phyloP scores from a whole-genome alignment of 2,113 vertebrate species.

The Cyanoliseus patagonus region DNA sequence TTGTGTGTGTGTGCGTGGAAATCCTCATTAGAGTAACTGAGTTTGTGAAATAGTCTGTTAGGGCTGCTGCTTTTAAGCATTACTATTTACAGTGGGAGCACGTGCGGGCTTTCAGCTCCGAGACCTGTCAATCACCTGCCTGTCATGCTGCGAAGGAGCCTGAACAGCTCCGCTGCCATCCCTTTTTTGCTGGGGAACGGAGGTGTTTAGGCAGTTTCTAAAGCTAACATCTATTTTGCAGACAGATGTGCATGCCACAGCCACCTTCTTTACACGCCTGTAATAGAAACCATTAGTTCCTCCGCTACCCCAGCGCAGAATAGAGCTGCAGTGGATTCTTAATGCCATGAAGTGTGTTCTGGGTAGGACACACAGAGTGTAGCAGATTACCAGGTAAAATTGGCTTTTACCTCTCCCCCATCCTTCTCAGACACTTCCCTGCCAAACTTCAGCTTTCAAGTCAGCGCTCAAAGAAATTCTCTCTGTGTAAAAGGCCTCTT shows the following conservation, averaged over 20 bases:
- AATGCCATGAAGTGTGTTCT: conserved; percentile 64
- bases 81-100: conserved; percentile 67
- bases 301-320: conserved; percentile 29
- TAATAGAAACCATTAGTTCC: conserved; percentile 64
- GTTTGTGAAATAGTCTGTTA: background rate
- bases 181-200: background rate
- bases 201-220: conserved; percentile 51
- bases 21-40: conserved; percentile 66
- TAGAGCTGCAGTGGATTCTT: conserved; percentile 59
- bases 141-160: conserved; percentile 8
- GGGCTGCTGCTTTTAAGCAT: conserved; percentile 27
- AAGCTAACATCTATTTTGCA: conserved; percentile 35
- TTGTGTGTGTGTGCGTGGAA: background rate
- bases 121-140: conserved; percentile 62
- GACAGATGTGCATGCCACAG: conserved; percentile 31
- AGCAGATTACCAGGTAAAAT: conserved; percentile 80
- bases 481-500: conserved; percentile 73
- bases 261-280: conserved; percentile 15
- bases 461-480: conserved; percentile 72
- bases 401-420: conserved; percentile 66
- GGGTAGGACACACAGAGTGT: conserved; percentile 71
- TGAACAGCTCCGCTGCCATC: background rate
- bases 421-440: conserved; percentile 75
- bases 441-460: conserved; percentile 79
- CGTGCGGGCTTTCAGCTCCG: background rate